Conservation (phyloP, 2,888 invertebrate genomes). For the Ectemnius lituratus region DNA sequence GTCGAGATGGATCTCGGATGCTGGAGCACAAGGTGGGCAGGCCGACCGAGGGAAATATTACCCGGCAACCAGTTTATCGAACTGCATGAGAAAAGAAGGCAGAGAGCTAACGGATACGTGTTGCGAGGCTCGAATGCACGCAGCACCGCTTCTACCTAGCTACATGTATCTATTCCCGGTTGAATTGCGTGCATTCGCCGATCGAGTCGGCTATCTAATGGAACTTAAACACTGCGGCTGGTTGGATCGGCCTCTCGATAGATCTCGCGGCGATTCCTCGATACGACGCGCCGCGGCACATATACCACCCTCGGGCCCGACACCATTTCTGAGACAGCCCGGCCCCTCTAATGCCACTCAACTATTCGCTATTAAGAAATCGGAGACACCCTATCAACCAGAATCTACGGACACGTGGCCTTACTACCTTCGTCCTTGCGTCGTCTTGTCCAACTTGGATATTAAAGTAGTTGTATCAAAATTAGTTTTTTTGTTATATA, state of each 20-base stretch:
- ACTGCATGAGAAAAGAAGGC: constrained; percentile 51
- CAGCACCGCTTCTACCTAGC: constrained; percentile 8
- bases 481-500: no score
- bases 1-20: not conserved
- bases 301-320: constrained; percentile 6
- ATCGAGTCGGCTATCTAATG: constrained; percentile 14
- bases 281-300: no score
- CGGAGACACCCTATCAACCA: not conserved
- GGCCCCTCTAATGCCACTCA: no score
- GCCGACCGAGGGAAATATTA: constrained; percentile 42
- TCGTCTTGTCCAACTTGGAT: no score
- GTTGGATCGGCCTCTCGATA: constrained; percentile 28
- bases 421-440: no score
- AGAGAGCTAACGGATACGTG: constrained; percentile 26
- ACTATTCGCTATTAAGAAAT: constrained; percentile 16
- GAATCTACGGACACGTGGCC: no score
- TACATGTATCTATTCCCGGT: constrained; percentile 14
- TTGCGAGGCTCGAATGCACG: constrained; percentile 22
- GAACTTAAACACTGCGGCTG: constrained; percentile 25
- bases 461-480: no score
- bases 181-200: constrained; percentile 43
- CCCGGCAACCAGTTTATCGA: constrained; percentile 52
- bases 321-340: not conserved
- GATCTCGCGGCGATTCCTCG: constrained; percentile 21
- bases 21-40: not conserved